phyloP scores from a whole-genome alignment of 2,888 invertebrate genomes.

The Calliopum simillimum region DNA sequence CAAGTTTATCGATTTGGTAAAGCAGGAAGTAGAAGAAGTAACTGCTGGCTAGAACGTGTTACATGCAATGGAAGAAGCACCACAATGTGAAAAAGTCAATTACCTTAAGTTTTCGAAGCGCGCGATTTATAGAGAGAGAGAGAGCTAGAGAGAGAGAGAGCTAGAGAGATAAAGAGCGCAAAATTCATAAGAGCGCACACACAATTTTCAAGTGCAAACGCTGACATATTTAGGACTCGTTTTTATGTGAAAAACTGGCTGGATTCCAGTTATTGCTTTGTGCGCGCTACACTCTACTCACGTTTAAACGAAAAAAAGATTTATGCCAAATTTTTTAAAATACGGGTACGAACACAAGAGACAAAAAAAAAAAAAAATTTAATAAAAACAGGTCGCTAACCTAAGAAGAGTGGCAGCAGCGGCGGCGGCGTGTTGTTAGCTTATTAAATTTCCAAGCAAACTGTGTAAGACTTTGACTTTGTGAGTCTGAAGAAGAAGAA shows the following conservation, averaged over 20 bases:
- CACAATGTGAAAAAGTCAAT: neutral
- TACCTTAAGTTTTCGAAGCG: neutral
- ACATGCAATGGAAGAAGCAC: neutral
- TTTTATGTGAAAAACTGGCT: too few relatives aligned
- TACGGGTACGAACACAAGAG: neutral
- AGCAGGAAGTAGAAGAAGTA: neutral
- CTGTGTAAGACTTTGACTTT: too few relatives aligned
- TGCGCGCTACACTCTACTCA: neutral
- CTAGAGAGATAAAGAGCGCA: too few relatives aligned
- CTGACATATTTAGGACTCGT: too few relatives aligned
- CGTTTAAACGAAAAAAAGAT: neutral
- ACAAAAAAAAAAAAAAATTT: neutral
- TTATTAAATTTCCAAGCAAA: neutral
- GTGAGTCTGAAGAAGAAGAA: too few relatives aligned
- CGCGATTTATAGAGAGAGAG: too few relatives aligned
- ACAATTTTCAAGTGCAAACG: too few relatives aligned
- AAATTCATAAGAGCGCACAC: too few relatives aligned
- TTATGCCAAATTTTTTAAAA: neutral
- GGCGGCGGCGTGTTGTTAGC: neutral
- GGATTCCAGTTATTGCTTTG: neutral
- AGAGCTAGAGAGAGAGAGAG: too few relatives aligned
- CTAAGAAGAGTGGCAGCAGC: neutral
- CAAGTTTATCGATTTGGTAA: neutral
- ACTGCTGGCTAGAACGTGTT: neutral
- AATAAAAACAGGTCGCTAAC: slow-evolving; percentile 10